These are phyloP conservation scores for Theristicus caerulescens DNA, from an alignment of 2,113 vertebrate genomes.

Conservation along the genomic window DNA sequence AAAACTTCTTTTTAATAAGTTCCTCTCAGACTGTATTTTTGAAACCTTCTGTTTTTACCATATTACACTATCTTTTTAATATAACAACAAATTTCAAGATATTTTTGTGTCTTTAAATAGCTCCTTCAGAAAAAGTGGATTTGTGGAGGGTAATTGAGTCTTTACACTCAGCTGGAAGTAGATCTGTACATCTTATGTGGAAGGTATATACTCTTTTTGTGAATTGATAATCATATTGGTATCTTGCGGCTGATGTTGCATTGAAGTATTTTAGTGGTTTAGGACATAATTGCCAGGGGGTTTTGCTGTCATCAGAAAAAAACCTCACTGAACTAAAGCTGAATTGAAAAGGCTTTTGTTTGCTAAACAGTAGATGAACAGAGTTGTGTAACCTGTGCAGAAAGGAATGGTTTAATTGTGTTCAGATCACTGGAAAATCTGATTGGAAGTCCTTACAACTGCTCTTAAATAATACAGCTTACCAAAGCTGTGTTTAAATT, in stretches of 20 bases:
- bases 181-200: conserved; percentile 70
- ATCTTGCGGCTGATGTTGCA: neutral
- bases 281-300: neutral
- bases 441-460: neutral
- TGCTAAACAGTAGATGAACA: neutral
- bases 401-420: neutral
- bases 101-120: conserved; percentile 38
- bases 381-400: neutral
- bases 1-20: neutral
- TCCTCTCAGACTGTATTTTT: neutral
- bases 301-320: neutral
- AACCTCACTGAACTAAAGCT: neutral
- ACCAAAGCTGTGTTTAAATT: neutral
- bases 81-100: neutral
- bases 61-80: neutral
- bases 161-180: neutral
- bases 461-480: neutral
- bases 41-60: neutral
- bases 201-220: conserved; percentile 61
- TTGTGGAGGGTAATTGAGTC: conserved; percentile 74
- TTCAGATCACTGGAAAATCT: neutral
- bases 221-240: neutral
- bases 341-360: neutral
- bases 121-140: conserved; percentile 61
- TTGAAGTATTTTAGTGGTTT: neutral